Base-by-base conservation (phyloP, 2,113 vertebrate genomes). In the Sterrhoptilus dennistouni region DNA sequence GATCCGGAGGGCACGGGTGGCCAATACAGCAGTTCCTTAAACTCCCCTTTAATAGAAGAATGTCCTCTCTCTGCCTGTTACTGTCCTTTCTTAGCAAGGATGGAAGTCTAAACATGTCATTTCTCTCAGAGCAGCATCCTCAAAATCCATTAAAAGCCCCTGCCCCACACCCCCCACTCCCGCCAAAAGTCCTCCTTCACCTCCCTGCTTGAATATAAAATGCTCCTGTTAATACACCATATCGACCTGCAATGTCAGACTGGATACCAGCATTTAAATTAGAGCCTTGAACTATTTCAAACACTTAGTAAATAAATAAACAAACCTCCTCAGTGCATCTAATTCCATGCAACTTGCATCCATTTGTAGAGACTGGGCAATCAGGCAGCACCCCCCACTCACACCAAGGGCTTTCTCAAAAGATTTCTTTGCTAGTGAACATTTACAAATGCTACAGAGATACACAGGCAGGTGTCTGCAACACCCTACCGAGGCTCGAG, bases 401-500 rank as follows among this genome's bases (percentile, higher is more conserved):
- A 94, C 94, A 97, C 97, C 97, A 97, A 97, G 40, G 49, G 95
- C 56, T 95, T 95, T 91, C 80, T 71, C 44, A 35, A 75, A 93
- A 89, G 35, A 29, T 53, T 83, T 75, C 49, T 85, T 83, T 69
- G 65, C 80, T 72, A 31, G 33, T 29, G 90, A 95, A 92, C 71
- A 49, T 91, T 95, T 79, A 80, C 33, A 87, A 90, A 97, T 47
- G 61, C 75, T 13, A 36, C 3, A 94, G 33, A 84, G 70, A 53
- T 40, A 87, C 22, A 21, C 45, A 83, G 61, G 88, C 93, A 93
- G 76, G 54, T 68, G 42, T 64, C 94, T 96, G 95, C 92, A 97
- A 69, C 83, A 74, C 65, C 63, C 52, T 47, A 83, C 27, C 64
- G 66, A 84, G 42, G 35, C 3, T 64, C 2, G 47, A 86, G 83